Percentiles rank a stretch among this genome's conserved stretches.
Conservation (phyloP, 1,140 invertebrate species). For the Brachystomella parvula region DNA sequence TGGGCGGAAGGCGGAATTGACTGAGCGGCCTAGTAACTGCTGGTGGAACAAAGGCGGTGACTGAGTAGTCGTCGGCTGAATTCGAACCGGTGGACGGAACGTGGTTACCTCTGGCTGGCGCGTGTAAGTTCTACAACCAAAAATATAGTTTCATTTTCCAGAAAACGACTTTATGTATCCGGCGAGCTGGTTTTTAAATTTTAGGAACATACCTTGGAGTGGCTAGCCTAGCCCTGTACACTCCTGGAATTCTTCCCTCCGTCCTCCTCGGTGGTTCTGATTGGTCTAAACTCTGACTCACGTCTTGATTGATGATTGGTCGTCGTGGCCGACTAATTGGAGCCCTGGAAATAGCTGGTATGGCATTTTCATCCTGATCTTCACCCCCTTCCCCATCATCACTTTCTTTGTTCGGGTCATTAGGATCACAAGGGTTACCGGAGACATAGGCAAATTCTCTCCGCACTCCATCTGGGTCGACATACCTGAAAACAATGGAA, state of each 20-base stretch:
- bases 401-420: constrained; percentile 59
- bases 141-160: too few species aligned
- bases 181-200: too few species aligned
- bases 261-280: constrained; percentile 11
- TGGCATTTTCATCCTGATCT: constrained; percentile 52
- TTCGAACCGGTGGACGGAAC: constrained; percentile 32
- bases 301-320: constrained; percentile 22
- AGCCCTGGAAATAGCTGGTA: constrained; percentile 56
- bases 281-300: constrained; percentile 35
- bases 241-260: constrained; percentile 33
- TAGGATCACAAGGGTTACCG: constrained; percentile 81
- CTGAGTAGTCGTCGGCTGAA: constrained; percentile 14
- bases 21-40: not conserved
- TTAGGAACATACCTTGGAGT: constrained; percentile 23
- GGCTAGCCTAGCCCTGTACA: constrained; percentile 25
- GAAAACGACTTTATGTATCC: too few species aligned
- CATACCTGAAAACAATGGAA: constrained; percentile 47
- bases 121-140: too few species aligned
- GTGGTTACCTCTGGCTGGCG: constrained; percentile 28
- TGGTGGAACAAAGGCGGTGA: constrained; percentile 1
- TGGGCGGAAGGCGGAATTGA: not conserved
- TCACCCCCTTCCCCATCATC: constrained; percentile 45
- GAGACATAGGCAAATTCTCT: constrained; percentile 80
- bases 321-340: constrained; percentile 42
- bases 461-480: constrained; percentile 79